Conservation (phyloP, 2,113 vertebrate species). For the Lanius ludovicianus region DNA sequence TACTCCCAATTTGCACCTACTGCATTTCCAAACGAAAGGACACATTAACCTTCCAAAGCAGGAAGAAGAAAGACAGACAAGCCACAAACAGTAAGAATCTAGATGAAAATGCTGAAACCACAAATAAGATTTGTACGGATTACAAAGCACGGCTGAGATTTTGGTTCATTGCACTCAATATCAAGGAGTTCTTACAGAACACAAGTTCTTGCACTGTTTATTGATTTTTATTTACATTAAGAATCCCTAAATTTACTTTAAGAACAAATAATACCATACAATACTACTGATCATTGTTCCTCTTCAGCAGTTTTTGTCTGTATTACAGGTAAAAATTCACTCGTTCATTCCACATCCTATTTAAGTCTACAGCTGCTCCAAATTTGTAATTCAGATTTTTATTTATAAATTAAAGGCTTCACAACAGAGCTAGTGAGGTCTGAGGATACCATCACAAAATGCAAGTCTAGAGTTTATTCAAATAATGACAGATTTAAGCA, state of each 20-base stretch:
- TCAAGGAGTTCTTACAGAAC: not conserved
- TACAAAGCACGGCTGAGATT: not conserved
- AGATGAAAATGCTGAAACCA: not conserved
- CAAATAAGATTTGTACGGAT: not conserved
- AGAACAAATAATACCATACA: not conserved
- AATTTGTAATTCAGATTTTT: not conserved
- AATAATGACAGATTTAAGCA: not conserved
- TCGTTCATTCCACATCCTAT: not conserved
- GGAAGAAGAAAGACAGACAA: not conserved
- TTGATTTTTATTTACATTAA: not conserved
- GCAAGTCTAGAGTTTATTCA: not conserved
- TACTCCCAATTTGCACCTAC: not conserved
- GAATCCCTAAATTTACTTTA: not conserved
- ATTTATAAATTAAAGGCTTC: not conserved
- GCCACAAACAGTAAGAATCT: not conserved
- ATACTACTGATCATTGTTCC: not conserved
- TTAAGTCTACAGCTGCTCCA: not conserved
- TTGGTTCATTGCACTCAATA: not conserved
- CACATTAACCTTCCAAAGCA: not conserved
- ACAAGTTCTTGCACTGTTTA: not conserved
- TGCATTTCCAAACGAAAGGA: not conserved
- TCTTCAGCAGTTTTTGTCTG: not conserved
- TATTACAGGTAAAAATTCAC: not conserved
- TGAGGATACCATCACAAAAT: not conserved
- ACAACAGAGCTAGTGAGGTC: not conserved